phyloP scores from a whole-genome alignment of 2,888 invertebrate genomes.

The Temnothorax rugatulus region DNA sequence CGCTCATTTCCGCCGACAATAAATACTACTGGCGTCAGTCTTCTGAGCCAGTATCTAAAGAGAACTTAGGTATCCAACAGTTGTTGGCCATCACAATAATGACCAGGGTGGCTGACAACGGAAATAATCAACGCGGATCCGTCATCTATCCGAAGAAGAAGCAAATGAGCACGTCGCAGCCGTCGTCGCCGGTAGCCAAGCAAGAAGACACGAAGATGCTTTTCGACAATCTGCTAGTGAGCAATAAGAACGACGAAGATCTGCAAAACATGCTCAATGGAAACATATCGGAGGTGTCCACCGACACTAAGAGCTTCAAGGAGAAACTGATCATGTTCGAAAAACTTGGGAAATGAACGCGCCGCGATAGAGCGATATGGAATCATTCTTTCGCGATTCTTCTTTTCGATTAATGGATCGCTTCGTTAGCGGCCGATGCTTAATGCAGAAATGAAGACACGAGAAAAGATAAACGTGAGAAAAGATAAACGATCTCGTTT shows the following conservation, averaged over 20 bases:
- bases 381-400: conserved; percentile 18
- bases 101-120: conserved; percentile 83
- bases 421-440: conserved; percentile 28
- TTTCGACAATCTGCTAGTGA: conserved; percentile 81
- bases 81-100: conserved; percentile 83
- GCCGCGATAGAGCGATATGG: conserved; percentile 1
- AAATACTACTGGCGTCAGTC: conserved; percentile 83
- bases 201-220: conserved; percentile 83
- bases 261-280: conserved; percentile 85
- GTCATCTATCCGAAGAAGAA: conserved; percentile 83
- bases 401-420: conserved; percentile 14
- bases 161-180: conserved; percentile 76
- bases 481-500: conserved; percentile 49
- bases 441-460: background rate
- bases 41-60: conserved; percentile 79
- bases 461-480: background rate
- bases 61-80: conserved; percentile 83
- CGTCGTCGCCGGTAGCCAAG: conserved; percentile 81
- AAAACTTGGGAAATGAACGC: conserved; percentile 83
- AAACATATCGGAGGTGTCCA: conserved; percentile 85
- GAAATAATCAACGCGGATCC: conserved; percentile 80
- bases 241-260: conserved; percentile 83
- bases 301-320: conserved; percentile 85
- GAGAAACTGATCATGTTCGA: conserved; percentile 86
- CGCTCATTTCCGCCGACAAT: conserved; percentile 77